Conservation (phyloP, 2,797 vertebrate genomes). For the Neosilurus mollespiculum region DNA sequence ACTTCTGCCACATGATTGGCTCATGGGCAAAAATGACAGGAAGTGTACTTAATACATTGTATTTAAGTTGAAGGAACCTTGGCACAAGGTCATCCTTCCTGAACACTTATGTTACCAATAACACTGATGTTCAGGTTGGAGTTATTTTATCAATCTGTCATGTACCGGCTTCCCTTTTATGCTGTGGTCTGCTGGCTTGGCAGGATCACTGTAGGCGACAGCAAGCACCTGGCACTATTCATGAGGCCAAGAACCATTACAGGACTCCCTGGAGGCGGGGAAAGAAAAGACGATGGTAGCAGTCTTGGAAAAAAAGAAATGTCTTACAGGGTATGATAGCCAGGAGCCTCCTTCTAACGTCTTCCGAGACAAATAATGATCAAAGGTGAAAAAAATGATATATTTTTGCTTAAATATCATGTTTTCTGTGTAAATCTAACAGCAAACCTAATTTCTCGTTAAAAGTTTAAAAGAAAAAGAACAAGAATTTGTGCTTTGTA, state of each 20-base stretch:
- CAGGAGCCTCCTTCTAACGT: neutral
- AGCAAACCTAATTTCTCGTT: neutral
- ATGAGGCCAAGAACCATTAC: too few species aligned
- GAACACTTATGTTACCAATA: neutral
- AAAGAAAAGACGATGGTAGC: neutral
- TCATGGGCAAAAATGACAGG: neutral
- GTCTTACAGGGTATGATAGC: neutral
- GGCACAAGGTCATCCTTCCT: neutral
- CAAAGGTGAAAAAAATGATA: neutral
- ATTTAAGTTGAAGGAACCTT: neutral
- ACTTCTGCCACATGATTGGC: neutral
- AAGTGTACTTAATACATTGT: neutral
- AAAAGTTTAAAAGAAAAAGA: neutral
- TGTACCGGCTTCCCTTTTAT: too few species aligned
- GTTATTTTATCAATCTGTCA: neutral
- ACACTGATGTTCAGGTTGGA: neutral
- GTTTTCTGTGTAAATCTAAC: neutral
- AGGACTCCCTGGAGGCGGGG: neutral
- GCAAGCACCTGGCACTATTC: neutral
- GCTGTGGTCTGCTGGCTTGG: neutral
- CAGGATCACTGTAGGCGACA: neutral
- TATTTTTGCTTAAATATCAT: too few species aligned
- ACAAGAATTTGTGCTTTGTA: neutral
- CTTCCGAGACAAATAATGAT: neutral
- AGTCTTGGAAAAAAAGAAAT: neutral